Conservation (phyloP, 2,797 vertebrate species). For the Sebastes diaconus region DNA sequence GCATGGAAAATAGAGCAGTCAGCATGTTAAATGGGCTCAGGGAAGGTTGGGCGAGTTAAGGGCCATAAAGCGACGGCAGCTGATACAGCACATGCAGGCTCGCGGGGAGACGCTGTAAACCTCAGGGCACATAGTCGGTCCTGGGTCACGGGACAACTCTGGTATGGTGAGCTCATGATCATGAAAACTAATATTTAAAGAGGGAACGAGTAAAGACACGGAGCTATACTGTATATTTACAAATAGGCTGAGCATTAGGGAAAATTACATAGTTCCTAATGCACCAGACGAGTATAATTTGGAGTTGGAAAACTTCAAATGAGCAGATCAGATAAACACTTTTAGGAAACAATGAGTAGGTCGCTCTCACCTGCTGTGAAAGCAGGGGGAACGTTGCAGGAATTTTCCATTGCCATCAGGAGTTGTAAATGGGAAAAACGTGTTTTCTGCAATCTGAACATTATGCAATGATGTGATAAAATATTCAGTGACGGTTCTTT, state of each 20-base stretch:
- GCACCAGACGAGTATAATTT: conserved; percentile 2
- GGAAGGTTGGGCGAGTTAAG: conserved; percentile 68
- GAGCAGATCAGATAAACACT: conserved; percentile 15
- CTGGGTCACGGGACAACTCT: conserved; percentile 30
- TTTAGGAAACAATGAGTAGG: background rate
- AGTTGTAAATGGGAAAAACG: background rate
- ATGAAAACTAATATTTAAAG: conserved; percentile 67
- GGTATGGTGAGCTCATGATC: conserved; percentile 57
- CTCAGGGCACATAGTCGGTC: conserved; percentile 9
- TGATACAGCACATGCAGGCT: conserved; percentile 57
- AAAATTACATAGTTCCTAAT: conserved; percentile 24
- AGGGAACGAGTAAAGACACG: conserved; percentile 25
- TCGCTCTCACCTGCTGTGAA: background rate
- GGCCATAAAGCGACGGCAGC: conserved; percentile 62
- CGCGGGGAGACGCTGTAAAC: conserved; percentile 34
- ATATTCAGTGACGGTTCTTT: background rate
- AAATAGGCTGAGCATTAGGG: conserved; percentile 26
- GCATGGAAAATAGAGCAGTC: conserved; percentile 80
- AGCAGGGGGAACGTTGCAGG: background rate
- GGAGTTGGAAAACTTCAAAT: conserved; percentile 9
- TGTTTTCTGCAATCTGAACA: background rate
- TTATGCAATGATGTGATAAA: background rate
- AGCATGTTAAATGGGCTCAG: conserved; percentile 72
- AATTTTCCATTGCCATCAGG: background rate
- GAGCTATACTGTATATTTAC: conserved; percentile 23